A percentile compares a stretch with the other conserved stretches of the same genome.
Conservation (phyloP, 2,888 invertebrate genomes). For the Lysandra coridon region DNA sequence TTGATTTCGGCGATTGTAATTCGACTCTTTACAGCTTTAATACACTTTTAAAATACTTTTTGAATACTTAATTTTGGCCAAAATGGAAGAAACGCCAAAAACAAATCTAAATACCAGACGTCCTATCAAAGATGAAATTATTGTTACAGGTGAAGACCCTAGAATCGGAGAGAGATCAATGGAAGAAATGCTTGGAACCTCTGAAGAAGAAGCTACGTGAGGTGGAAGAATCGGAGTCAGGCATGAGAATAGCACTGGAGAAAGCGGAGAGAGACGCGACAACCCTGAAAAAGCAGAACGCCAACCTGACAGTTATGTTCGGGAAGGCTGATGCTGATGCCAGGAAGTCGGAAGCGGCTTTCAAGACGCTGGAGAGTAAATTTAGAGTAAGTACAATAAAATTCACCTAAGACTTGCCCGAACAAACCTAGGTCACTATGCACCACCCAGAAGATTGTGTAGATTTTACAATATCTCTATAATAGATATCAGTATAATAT, state of each 20-base stretch:
- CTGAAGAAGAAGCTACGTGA: constrained; percentile 78
- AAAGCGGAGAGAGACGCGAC: constrained; percentile 79
- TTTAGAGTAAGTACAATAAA: constrained; percentile 59
- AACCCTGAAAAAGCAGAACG: constrained; percentile 70
- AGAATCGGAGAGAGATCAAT: constrained; percentile 70
- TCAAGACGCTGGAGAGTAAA: constrained; percentile 64
- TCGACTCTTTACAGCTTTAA: background rate
- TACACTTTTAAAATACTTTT: background rate
- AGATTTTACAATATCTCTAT: too few species aligned
- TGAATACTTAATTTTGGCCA: background rate
- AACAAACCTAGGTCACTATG: constrained; percentile 9
- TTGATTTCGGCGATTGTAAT: background rate
- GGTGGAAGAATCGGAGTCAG: constrained; percentile 80
- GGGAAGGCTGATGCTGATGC: constrained; percentile 73
- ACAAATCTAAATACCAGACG: too few species aligned
- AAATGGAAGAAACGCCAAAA: background rate
- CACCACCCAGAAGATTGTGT: too few species aligned
- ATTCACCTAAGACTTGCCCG: constrained; percentile 23
- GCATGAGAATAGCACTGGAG: constrained; percentile 75
- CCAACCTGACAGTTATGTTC: constrained; percentile 67
- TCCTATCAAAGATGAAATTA: constrained; percentile 25
- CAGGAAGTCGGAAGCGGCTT: constrained; percentile 70
- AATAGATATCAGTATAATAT: too few species aligned
- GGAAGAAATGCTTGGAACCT: constrained; percentile 74
- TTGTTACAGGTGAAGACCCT: constrained; percentile 57